phyloP scores from a whole-genome alignment of 1,140 invertebrate species.

The Apis laboriosa region DNA sequence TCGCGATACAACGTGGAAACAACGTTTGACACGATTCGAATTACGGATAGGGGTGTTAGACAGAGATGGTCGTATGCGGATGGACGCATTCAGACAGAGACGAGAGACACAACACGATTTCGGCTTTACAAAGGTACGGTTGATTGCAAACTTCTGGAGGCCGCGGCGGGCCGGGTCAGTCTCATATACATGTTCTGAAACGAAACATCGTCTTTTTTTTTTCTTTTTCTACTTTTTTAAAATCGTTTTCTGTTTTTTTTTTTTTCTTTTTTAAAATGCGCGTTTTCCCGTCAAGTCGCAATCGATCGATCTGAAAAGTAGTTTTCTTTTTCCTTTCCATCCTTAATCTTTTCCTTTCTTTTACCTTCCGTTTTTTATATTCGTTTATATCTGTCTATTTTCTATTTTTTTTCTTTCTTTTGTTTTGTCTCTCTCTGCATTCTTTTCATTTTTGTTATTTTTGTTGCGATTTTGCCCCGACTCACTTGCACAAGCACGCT shows the following conservation, averaged over 20 bases:
- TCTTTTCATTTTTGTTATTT: constrained; percentile 23
- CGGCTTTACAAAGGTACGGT: constrained; percentile 64
- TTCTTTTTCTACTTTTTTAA: neutral
- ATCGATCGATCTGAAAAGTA: constrained; percentile 39
- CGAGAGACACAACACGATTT: constrained; percentile 60
- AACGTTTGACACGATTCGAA: neutral
- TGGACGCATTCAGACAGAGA: constrained; percentile 31
- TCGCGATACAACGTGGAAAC: neutral
- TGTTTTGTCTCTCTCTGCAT: constrained; percentile 6
- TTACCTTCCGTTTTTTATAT: neutral
- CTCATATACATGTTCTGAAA: constrained; percentile 72
- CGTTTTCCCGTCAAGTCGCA: neutral
- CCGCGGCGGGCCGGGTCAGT: constrained; percentile 76
- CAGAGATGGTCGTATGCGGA: constrained; percentile 3
- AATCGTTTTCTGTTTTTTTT: neutral
- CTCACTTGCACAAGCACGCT: constrained; percentile 65
- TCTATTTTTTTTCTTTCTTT: constrained; percentile 1
- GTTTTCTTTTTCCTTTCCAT: constrained; percentile 3
- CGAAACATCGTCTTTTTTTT: constrained; percentile 17
- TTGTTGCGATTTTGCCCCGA: constrained; percentile 60
- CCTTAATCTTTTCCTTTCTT: neutral
- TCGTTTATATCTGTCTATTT: neutral
- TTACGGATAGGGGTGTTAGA: constrained; percentile 13
- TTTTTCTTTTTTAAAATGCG: constrained; percentile 9
- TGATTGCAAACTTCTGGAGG: constrained; percentile 76